Evolutionary conservation across 1,140 invertebrate species (phyloP).

Genomic region (Camponotus floridanus): DNA sequence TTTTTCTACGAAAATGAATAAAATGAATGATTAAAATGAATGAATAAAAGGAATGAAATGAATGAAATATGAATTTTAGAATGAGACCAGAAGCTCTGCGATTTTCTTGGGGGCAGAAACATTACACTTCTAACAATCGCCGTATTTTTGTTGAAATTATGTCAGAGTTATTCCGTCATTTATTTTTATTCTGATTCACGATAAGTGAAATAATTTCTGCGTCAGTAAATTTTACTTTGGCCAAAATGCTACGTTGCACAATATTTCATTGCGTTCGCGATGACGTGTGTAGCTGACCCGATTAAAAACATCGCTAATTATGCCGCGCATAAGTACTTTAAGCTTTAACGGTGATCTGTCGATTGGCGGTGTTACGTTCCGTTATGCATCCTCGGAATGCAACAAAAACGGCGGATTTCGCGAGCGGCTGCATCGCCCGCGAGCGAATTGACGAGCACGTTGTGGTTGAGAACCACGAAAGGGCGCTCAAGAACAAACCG

Average conservation of each 20-base stretch:
- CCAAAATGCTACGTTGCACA: background rate
- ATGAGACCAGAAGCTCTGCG: background rate
- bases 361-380: slow-evolving; percentile 53
- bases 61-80: background rate
- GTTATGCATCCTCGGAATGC: slow-evolving; percentile 59
- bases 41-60: too few relatives aligned
- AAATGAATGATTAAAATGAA: too few relatives aligned
- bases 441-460: slow-evolving; percentile 1
- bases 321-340: slow-evolving; percentile 24
- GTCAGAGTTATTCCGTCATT: background rate
- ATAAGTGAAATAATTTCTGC: slow-evolving; percentile 4
- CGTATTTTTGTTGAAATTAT: background rate
- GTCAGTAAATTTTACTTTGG: background rate
- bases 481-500: slow-evolving; percentile 16
- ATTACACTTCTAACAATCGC: background rate
- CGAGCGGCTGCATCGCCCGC: slow-evolving; percentile 22
- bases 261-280: background rate
- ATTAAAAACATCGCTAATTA: slow-evolving; percentile 65
- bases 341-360: slow-evolving; percentile 67
- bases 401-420: slow-evolving; percentile 45
- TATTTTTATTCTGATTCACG: background rate
- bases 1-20: background rate
- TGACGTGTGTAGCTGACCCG: slow-evolving; percentile 8
- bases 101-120: background rate
- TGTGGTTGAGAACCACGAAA: slow-evolving; percentile 42